These are phyloP conservation scores for Polydrusus cervinus DNA, from an alignment of 2,888 invertebrate species.

Conservation along the genomic window DNA sequence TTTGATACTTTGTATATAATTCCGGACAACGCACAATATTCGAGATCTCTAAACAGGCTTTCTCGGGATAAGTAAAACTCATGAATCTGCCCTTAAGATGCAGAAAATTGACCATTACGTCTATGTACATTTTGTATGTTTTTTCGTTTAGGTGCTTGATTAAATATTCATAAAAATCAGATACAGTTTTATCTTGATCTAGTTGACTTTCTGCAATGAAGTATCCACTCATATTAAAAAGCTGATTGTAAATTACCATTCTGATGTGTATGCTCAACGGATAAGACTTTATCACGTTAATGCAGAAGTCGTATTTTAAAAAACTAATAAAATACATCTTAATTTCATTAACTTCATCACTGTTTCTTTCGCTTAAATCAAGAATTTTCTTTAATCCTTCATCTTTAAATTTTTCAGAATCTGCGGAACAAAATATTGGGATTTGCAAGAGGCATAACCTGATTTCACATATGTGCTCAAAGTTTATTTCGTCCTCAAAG, in stretches of 20 bases:
- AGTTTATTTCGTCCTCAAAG: too few species aligned
- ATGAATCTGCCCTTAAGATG: conserved; percentile 4
- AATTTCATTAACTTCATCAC: conserved; percentile 3
- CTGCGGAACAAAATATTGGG: too few species aligned
- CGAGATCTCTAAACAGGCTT: conserved; percentile 19
- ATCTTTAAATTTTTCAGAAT: not conserved
- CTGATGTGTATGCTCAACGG: conserved; percentile 7
- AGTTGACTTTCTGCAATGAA: not conserved
- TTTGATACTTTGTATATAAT: conserved; percentile 18
- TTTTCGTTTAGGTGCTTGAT: conserved; percentile 3
- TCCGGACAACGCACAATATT: conserved; percentile 20
- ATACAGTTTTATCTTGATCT: conserved; percentile 1
- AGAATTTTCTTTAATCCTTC: not conserved
- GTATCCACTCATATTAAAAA: conserved; percentile 3
- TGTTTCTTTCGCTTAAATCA: conserved; percentile 9
- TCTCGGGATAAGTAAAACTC: not conserved
- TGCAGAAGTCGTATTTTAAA: not conserved
- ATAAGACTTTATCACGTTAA: not conserved
- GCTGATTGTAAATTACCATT: not conserved
- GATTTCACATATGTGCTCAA: too few species aligned
- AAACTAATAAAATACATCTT: not conserved
- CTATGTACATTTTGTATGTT: not conserved
- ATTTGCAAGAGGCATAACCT: too few species aligned
- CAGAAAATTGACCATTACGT: conserved; percentile 3
- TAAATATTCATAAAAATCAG: conserved; percentile 29